Percentiles rank a stretch among this genome's conserved stretches.
Evolutionary conservation across 2,113 vertebrate species (phyloP).

Genomic region (Malurus melanocephalus): DNA sequence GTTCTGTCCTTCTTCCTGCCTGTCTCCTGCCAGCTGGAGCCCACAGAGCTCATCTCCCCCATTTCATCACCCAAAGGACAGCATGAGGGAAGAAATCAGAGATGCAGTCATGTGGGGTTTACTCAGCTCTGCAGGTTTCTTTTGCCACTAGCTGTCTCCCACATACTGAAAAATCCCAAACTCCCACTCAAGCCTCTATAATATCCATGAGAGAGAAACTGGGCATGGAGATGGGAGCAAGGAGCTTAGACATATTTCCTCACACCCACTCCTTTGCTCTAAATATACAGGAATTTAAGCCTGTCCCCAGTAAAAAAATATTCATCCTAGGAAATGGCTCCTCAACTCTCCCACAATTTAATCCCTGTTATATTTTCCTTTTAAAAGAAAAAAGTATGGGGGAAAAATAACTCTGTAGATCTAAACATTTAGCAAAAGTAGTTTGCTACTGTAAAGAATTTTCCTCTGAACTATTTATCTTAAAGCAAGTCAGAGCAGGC

Average conservation of each 20-base stretch:
- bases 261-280: conserved; percentile 20
- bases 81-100: accelerated
- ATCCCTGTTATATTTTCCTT: not conserved
- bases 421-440: conserved; percentile 27
- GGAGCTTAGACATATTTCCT: conserved; percentile 18
- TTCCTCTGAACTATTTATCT: conserved; percentile 42
- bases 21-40: not conserved
- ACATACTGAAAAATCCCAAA: not conserved
- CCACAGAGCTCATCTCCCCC: not conserved
- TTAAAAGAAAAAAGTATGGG: not conserved
- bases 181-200: not conserved
- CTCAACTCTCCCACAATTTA: not conserved
- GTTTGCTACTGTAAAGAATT: conserved; percentile 30
- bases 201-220: conserved; percentile 6
- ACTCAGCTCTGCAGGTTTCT: not conserved
- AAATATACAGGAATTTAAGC: conserved; percentile 25
- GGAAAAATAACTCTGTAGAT: not conserved
- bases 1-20: not conserved
- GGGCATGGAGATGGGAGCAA: not conserved
- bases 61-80: not conserved
- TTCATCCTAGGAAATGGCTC: not conserved
- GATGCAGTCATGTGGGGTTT: not conserved
- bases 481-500: conserved; percentile 27
- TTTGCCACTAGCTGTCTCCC: not conserved
- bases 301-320: not conserved